These are phyloP conservation scores for Spea bombifrons DNA, from an alignment of 2,113 vertebrate species.

Conservation along the genomic window DNA sequence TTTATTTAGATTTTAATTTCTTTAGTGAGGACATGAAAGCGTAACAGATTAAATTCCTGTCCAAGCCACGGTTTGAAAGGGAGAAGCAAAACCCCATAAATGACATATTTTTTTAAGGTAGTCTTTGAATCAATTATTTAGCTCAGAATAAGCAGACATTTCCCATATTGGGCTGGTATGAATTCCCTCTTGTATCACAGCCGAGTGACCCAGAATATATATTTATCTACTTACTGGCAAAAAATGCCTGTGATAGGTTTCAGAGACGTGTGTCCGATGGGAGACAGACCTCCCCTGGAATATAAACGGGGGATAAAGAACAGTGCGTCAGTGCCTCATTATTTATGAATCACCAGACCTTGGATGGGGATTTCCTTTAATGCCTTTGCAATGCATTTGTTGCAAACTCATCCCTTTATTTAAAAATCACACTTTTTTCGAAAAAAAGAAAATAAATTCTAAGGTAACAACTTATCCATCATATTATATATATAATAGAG, in stretches of 20 bases:
- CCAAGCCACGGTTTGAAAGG: constrained; percentile 68
- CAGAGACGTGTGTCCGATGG: constrained; percentile 41
- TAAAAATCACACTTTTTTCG: too few relatives aligned
- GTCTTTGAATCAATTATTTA: constrained; percentile 69
- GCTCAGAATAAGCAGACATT: constrained; percentile 67
- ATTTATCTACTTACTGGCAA: constrained; percentile 63
- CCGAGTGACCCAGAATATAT: constrained; percentile 82
- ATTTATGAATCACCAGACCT: neutral
- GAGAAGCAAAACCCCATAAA: constrained; percentile 61
- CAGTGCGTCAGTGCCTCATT: neutral
- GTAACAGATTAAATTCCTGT: constrained; percentile 78
- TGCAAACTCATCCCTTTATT: too few relatives aligned
- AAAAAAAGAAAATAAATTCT: too few relatives aligned
- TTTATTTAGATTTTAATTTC: constrained; percentile 68
- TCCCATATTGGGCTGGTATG: constrained; percentile 63
- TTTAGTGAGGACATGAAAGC: constrained; percentile 64
- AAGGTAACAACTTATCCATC: too few relatives aligned
- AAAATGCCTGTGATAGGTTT: constrained; percentile 39
- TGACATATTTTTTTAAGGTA: constrained; percentile 59
- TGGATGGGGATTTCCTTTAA: neutral
- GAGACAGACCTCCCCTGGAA: neutral
- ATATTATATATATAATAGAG: too few relatives aligned
- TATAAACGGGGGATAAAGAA: neutral
- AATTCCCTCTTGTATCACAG: constrained; percentile 69
- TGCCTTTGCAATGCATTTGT: too few relatives aligned